These are phyloP conservation scores for Eumacrocentrus americanus DNA, from an alignment of 2,888 invertebrate genomes.

Conservation along the genomic window DNA sequence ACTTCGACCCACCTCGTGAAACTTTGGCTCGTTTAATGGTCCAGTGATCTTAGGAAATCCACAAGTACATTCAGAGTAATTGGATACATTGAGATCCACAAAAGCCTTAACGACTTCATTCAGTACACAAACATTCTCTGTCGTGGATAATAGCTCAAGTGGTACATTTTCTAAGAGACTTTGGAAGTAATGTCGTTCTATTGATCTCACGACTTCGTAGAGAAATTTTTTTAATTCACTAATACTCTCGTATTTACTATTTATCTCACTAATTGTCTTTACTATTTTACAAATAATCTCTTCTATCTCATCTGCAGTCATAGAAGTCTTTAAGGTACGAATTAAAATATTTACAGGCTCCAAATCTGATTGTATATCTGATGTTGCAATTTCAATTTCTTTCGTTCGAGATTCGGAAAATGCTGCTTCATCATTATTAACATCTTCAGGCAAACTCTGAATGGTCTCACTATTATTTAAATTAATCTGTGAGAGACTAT, in stretches of 20 bases:
- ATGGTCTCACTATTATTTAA: constrained; percentile 18
- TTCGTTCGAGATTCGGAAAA: constrained; percentile 2
- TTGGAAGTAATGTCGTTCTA: constrained; percentile 52
- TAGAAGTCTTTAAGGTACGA: constrained; percentile 36
- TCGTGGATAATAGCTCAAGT: constrained; percentile 38
- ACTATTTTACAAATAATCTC: constrained; percentile 41
- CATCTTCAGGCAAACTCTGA: constrained; percentile 1
- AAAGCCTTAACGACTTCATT: constrained; percentile 64
- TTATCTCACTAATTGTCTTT: constrained; percentile 41
- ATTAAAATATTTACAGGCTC: constrained; percentile 43
- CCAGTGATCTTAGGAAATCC: constrained; percentile 67
- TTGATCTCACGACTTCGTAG: constrained; percentile 49
- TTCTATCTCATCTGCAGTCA: constrained; percentile 42
- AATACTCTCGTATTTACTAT: constrained; percentile 42
- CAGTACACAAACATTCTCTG: constrained; percentile 39
- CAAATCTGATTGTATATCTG: constrained; percentile 43
- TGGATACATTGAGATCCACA: constrained; percentile 64
- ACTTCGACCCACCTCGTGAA: constrained; percentile 65
- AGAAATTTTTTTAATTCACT: constrained; percentile 44
- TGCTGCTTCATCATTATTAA: constrained; percentile 22
- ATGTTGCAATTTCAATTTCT: constrained; percentile 36
- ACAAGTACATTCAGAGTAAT: constrained; percentile 65
- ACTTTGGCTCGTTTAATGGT: constrained; percentile 62
- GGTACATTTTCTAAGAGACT: constrained; percentile 48
- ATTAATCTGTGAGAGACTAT: constrained; percentile 16